phyloP scores from a whole-genome alignment of 2,113 vertebrate genomes.

The Ctenomys sociabilis region DNA sequence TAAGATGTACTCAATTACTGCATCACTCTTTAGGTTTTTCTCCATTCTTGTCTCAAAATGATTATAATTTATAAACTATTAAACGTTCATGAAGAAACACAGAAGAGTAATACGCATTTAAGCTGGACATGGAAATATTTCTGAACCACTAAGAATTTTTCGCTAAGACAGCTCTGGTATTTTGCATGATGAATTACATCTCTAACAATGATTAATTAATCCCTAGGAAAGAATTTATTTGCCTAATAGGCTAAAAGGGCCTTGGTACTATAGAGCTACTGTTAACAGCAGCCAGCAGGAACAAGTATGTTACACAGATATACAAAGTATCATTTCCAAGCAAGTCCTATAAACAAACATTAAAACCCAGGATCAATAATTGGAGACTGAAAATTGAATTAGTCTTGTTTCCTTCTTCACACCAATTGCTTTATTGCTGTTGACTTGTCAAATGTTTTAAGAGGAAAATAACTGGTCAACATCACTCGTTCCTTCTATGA shows the following conservation, averaged over 20 bases:
- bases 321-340: background rate
- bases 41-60: background rate
- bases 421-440: conserved; percentile 37
- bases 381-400: background rate
- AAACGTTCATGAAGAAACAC: conserved; percentile 1
- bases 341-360: background rate
- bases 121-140: conserved; percentile 42
- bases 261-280: background rate
- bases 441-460: conserved; percentile 58
- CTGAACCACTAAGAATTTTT: conserved; percentile 63
- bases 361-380: background rate
- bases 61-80: conserved; percentile 39
- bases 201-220: conserved; percentile 63
- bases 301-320: background rate
- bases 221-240: conserved; percentile 57
- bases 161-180: conserved; percentile 68
- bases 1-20: background rate
- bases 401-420: background rate
- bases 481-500: background rate
- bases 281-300: background rate
- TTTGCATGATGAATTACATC: conserved; percentile 69
- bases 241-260: conserved; percentile 23
- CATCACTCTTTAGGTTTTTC: background rate
- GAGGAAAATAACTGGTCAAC: conserved; percentile 51
- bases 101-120: background rate